These are phyloP conservation scores for Catostomus latipinnis DNA, from an alignment of 2,797 vertebrate genomes.

Conservation along the genomic window DNA sequence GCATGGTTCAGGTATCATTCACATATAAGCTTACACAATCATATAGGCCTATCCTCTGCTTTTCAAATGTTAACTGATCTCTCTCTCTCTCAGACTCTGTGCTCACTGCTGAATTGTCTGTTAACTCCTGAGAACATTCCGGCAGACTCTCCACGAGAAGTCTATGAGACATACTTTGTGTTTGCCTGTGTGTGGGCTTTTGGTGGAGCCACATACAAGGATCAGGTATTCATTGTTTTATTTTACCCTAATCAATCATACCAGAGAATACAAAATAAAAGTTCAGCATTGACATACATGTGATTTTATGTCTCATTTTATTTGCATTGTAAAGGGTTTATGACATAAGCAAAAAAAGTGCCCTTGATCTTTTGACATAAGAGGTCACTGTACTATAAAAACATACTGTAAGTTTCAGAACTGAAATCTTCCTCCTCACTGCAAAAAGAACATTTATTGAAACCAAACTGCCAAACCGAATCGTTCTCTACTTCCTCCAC, in stretches of 20 bases:
- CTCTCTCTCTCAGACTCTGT: conserved; percentile 77
- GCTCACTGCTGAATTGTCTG: conserved; percentile 84
- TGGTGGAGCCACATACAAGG: conserved; percentile 79
- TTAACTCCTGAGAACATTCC: conserved; percentile 82
- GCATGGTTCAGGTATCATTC: conserved; percentile 83
- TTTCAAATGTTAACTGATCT: conserved; percentile 8
- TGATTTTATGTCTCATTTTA: no score
- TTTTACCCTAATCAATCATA: neutral
- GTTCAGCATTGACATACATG: no score
- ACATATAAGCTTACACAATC: neutral
- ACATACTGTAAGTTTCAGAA: no score
- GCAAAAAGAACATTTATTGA: no score
- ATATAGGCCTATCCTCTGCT: neutral
- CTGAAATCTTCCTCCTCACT: no score
- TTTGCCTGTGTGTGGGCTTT: conserved; percentile 89
- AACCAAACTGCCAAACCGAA: no score
- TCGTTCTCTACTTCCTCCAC: no score
- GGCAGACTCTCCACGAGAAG: conserved; percentile 79
- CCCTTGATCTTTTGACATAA: no score
- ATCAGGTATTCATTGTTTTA: conserved; percentile 75
- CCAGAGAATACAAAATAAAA: neutral
- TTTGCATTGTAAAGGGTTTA: no score
- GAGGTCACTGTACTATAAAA: no score
- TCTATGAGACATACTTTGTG: conserved; percentile 85
- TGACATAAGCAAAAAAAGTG: no score